Evolutionary conservation across 2,888 invertebrate species (phyloP), one percentile per base, ranked within the genome.

Genomic region (Megastigmus dorsalis): DNA sequence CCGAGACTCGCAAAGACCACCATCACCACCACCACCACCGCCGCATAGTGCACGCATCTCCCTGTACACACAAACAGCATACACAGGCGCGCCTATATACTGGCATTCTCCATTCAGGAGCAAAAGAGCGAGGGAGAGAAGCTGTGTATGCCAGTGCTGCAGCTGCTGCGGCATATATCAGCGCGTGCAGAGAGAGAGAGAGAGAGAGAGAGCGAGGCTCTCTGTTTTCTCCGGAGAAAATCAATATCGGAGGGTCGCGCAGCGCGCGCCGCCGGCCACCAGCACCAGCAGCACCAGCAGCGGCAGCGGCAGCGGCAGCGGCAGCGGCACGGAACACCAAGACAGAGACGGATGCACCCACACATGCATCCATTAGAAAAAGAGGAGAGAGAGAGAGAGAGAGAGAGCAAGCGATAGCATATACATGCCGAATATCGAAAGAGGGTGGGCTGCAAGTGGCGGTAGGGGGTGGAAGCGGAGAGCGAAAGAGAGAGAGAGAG

Each of bases 201-300:
- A 52, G 28, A 52, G 52, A 52, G 28, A 54, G 33, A 30, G 54
- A 30, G 57, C 13, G 18, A 30, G 30, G 23, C n/a, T 38, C 23
- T 28, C 41, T 15, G 41, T 38, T 30, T 43, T 36, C 38, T 36
- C 28, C 45, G 15, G 62, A 83, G 82, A 87, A 87, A 87, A 87
- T 87, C 87, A 87, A 87, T 87, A 87, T 85, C 80, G 80, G 82
- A 80, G 82, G 82, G 82, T 41, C n/a, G 62, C 70, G 62, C 70
- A 75, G 74, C 77, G 78, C 79, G 74, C 77, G 72, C 73, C 68
- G 63, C 60, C 59, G 66, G 23, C 68, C 43, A 62, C 48, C 28
- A 36, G 23, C n/a, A 30, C 23, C 0, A 30, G 50, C 41, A 3
- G 59, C 43, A 41, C 15, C 10, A 18, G 28, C 41, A 54, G 33